A percentile compares a stretch with the other conserved stretches of the same genome.
These are phyloP conservation scores for Elephas maximus DNA, from an alignment of 2,113 vertebrate genomes.

Conservation along the genomic window DNA sequence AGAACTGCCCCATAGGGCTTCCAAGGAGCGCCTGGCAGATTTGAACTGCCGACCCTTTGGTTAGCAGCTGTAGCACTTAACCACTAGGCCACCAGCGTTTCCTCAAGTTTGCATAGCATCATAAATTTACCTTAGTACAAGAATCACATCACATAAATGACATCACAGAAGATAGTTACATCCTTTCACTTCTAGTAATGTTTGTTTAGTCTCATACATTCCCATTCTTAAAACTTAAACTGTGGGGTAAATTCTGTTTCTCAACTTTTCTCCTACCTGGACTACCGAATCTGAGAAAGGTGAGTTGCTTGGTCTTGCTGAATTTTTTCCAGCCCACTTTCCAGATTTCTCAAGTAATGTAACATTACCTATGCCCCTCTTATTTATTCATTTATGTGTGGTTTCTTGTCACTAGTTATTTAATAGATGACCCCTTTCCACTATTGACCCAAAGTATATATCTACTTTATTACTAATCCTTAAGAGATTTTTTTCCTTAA, in stretches of 20 bases:
- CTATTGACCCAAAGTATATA: not conserved
- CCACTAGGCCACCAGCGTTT: too few relatives aligned
- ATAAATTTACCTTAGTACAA: not conserved
- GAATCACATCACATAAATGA: not conserved
- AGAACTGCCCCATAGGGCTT: too few relatives aligned
- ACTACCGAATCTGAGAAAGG: not conserved
- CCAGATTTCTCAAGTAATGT: conserved; percentile 26
- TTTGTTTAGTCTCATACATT: not conserved
- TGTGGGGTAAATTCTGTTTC: not conserved
- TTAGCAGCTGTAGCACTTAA: too few relatives aligned
- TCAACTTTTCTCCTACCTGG: not conserved
- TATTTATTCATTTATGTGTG: not conserved
- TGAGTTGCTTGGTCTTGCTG: not conserved
- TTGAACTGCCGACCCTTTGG: too few relatives aligned
- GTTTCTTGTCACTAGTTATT: not conserved
- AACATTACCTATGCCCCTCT: not conserved
- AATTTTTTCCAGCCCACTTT: not conserved
- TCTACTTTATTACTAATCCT: not conserved
- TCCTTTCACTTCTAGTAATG: not conserved
- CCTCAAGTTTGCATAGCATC: not conserved
- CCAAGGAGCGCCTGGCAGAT: too few relatives aligned
- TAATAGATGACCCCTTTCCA: not conserved
- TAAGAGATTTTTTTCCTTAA: not conserved
- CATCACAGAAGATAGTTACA: not conserved
- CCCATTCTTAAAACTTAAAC: not conserved